These are phyloP conservation scores for Tragelaphus scriptus DNA, from an alignment of 2,113 vertebrate species.

Conservation along the genomic window DNA sequence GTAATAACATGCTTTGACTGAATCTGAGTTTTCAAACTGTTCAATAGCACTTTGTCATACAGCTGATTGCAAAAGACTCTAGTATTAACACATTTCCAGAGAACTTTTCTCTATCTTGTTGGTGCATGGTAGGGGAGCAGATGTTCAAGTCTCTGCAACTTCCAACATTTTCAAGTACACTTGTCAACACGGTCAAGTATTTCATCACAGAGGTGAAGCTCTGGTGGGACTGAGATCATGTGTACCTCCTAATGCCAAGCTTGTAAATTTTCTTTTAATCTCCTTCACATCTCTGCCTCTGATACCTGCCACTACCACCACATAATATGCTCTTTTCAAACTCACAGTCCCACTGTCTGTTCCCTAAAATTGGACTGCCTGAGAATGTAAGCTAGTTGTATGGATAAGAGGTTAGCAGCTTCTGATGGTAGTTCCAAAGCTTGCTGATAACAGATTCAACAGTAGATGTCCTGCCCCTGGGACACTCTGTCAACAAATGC, in stretches of 20 bases:
- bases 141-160: background rate
- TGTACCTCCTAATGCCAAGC: background rate
- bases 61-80: slow-evolving; percentile 45
- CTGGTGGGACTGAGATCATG: background rate
- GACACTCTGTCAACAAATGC: background rate
- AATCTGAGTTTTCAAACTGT: slow-evolving; percentile 46
- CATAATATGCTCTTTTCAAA: background rate
- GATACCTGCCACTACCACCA: background rate
- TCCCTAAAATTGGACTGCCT: background rate
- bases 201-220: background rate
- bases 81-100: slow-evolving; percentile 20
- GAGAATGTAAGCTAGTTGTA: background rate
- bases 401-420: background rate
- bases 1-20: slow-evolving; percentile 48
- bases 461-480: background rate
- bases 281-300: background rate
- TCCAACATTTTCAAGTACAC: background rate
- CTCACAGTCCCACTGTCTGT: background rate
- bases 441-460: background rate
- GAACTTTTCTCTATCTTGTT: slow-evolving; percentile 38
- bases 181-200: background rate
- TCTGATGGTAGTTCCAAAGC: background rate
- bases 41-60: slow-evolving; percentile 44
- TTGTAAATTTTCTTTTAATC: background rate
- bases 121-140: background rate